Percentiles rank a stretch among this genome's conserved stretches.
Conservation (phyloP, 2,797 vertebrate species). For the Champsocephalus esox region DNA sequence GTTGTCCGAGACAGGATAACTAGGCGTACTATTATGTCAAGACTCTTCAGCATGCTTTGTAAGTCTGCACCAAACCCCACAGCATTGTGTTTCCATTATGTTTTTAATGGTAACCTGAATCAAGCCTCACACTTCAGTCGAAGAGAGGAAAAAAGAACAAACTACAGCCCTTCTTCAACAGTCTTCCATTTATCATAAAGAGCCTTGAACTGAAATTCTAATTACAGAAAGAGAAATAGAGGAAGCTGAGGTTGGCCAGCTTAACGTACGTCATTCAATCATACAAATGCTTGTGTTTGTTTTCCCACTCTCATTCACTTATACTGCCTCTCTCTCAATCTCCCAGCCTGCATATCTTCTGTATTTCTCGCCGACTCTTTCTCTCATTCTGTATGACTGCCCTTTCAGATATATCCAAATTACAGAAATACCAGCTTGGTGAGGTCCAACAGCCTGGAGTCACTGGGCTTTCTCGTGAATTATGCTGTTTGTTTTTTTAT, state of each 20-base stretch:
- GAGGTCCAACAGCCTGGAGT: slow-evolving; percentile 63
- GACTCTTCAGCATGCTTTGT: background rate
- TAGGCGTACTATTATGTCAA: background rate
- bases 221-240: slow-evolving; percentile 35
- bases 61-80: slow-evolving; percentile 23
- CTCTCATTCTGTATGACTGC: slow-evolving; percentile 16
- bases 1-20: background rate
- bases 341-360: slow-evolving; percentile 15
- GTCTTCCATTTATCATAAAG: slow-evolving; percentile 61
- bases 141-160: slow-evolving; percentile 33
- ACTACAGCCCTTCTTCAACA: slow-evolving; percentile 29
- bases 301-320: slow-evolving; percentile 6
- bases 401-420: slow-evolving; percentile 59
- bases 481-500: slow-evolving; percentile 81
- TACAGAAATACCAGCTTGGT: slow-evolving; percentile 39
- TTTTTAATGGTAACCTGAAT: slow-evolving; percentile 52
- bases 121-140: slow-evolving; percentile 25
- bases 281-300: slow-evolving; percentile 46
- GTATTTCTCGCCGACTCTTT: slow-evolving; percentile 18
- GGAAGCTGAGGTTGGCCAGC: slow-evolving; percentile 39
- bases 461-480: slow-evolving; percentile 75
- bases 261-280: slow-evolving; percentile 40
- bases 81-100: slow-evolving; percentile 36
- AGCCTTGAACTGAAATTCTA: slow-evolving; percentile 53
- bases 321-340: background rate